These are phyloP conservation scores for Eueides isabella DNA, from an alignment of 1,140 invertebrate species.

Conservation along the genomic window DNA sequence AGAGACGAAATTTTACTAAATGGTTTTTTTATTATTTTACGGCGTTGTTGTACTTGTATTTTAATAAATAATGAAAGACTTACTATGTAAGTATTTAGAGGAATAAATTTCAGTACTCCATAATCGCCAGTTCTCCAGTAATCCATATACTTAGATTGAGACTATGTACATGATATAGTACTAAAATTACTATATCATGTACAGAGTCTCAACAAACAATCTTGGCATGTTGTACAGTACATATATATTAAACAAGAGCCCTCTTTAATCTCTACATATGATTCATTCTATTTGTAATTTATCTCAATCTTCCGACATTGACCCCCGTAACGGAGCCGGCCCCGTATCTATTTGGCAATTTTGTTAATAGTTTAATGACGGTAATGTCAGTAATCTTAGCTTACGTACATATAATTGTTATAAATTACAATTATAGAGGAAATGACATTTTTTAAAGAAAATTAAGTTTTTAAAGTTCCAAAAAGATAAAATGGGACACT, in stretches of 20 bases:
- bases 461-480: neutral
- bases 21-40: too few species aligned
- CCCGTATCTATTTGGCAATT: slow-evolving; percentile 29
- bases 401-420: slow-evolving; percentile 13
- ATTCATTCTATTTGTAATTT: slow-evolving; percentile 18
- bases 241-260: neutral
- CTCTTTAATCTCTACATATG: neutral
- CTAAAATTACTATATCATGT: neutral
- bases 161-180: too few species aligned
- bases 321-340: slow-evolving; percentile 13
- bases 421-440: neutral
- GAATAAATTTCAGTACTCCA: too few species aligned
- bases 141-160: too few species aligned
- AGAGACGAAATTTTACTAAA: too few species aligned
- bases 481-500: too few species aligned
- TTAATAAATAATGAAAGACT: too few species aligned
- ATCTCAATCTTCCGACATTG: slow-evolving; percentile 23
- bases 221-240: neutral
- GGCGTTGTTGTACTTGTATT: too few species aligned
- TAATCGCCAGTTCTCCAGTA: too few species aligned
- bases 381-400: slow-evolving; percentile 17
- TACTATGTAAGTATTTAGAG: too few species aligned
- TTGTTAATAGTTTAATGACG: slow-evolving; percentile 26
- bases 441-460: neutral
- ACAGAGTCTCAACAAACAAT: neutral